Conservation (phyloP, 2,113 vertebrate genomes). For the Strix uralensis region DNA sequence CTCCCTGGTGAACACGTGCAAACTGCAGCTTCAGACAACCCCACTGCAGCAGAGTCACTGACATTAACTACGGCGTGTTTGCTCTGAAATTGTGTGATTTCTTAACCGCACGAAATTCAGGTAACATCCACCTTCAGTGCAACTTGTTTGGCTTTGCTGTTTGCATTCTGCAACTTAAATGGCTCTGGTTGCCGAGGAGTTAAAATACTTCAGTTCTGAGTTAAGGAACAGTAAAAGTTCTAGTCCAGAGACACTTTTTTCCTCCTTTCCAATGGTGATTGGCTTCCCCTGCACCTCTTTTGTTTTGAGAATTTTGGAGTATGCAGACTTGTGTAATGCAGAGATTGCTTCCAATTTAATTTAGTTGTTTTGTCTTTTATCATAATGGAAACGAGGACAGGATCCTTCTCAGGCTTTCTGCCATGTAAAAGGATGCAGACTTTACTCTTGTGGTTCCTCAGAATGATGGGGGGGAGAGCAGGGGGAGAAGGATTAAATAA, state of each 20-base stretch:
- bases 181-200: neutral
- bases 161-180: neutral
- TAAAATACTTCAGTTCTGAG: conserved; percentile 69
- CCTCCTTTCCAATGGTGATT: neutral
- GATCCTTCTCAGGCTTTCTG: conserved; percentile 47
- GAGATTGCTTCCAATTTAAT: conserved; percentile 86
- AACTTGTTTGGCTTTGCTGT: neutral
- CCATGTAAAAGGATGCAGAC: neutral
- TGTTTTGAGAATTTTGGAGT: conserved; percentile 63
- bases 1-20: neutral
- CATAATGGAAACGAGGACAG: conserved; percentile 27
- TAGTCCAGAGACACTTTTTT: neutral
- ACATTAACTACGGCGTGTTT: neutral
- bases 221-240: conserved; percentile 38
- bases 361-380: conserved; percentile 88
- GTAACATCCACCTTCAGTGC: neutral
- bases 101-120: neutral
- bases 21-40: neutral
- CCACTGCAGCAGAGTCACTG: neutral
- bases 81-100: neutral
- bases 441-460: neutral
- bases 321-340: conserved; percentile 58
- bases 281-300: conserved; percentile 26
- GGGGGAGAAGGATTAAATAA: neutral
- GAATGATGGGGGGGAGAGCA: neutral